Base-by-base conservation (phyloP, 2,797 vertebrate genomes). In the Micromesistius poutassou region DNA sequence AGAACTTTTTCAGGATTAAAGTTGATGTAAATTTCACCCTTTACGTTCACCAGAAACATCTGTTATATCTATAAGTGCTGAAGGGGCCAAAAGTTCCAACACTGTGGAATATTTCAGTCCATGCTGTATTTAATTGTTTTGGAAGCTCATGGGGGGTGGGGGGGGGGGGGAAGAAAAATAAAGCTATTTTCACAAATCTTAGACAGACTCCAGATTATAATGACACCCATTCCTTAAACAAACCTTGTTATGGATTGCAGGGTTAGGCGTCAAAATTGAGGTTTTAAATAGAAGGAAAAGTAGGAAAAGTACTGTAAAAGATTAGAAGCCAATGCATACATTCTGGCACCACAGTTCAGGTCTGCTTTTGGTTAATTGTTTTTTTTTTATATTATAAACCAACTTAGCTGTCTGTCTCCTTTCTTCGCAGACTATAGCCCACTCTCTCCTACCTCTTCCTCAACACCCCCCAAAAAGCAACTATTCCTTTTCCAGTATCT, bases 11-110 rank as follows among this genome's bases (percentile, higher is more conserved):
- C 13, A 10, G 90, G 85, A 93, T 91, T 92, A 86, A 86, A 91
- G 87, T 92, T 81, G 87, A 93, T 92, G 90, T 88, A 91, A 91
- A 94, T 93, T 92, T 92, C 84, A 87, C 83, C 85, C 86, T 86
- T 86, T 90, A 87, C 85, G 87, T 90, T 88, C 86, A 86, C 89
- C 87, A 90, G 88, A 90, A 87, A 87, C 91, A 92, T 94, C 91
- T 94, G 92, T 92, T 95, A 93, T 94, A 93, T 93, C 90, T 87
- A 93, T 93, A 89, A 91, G 86, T 86, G 80, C 82, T 74, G 74
- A 79, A 74, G 72, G 88, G 81, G 74, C 78, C 86, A 85, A 82
- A 78, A 86, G 77, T 87, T 87, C 79, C 87, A 88, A 86, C 91
- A 81, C 84, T 87, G 85, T 91, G 91, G 88, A 90, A 89, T 91